Base-by-base conservation (phyloP, 2,113 vertebrate species). In the Eudyptes chrysolophus region DNA sequence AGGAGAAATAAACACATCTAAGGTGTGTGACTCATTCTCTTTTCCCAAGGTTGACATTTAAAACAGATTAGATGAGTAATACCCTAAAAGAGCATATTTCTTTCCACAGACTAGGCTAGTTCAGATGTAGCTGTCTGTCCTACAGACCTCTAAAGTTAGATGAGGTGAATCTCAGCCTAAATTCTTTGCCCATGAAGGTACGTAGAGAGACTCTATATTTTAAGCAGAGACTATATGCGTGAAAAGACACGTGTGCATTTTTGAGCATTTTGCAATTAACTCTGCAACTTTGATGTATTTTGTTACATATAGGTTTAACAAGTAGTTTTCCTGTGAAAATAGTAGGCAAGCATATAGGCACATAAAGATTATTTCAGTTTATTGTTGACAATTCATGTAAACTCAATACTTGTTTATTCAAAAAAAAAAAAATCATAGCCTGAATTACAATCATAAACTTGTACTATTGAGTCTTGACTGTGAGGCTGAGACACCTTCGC, bases 121-220 rank as follows among this genome's bases (percentile, higher is more conserved):
- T 82, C 78, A 81, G 68, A 32, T 34, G 20, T 6, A 13, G 40
- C 61, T 79, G 49, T 57, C 24, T 75, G 13, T 51, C 30, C 66
- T 55, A 24, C 26, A 62, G 30, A 52, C 8, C 7, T 38, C 52
- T 22, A 3, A 60, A 60, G 38, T 13, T 1, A 26, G 25, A 42
- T 71, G 30, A 66, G 34, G 12, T 12, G 20, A 69, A 36, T 25
- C 16, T 90, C n/a, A 32, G 17, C 18, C 51, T 36, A 9, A 70
- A 36, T 30, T 7, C 14, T 78, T 62, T 62, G 69, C 11, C 3
- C 3, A 13, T 51, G 44, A 40, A 40, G 7, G 34, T 4, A 10
- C 0, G 0, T 5, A 57, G 25, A 69, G 17, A 82, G 16, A 26
- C 1, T 16, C 26, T 52, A 0, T 7, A 15, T 30, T 69, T 76